Percentiles rank a stretch among this genome's conserved stretches.
Conservation (phyloP, 2,888 invertebrate species). For the Agriotes lineatus region DNA sequence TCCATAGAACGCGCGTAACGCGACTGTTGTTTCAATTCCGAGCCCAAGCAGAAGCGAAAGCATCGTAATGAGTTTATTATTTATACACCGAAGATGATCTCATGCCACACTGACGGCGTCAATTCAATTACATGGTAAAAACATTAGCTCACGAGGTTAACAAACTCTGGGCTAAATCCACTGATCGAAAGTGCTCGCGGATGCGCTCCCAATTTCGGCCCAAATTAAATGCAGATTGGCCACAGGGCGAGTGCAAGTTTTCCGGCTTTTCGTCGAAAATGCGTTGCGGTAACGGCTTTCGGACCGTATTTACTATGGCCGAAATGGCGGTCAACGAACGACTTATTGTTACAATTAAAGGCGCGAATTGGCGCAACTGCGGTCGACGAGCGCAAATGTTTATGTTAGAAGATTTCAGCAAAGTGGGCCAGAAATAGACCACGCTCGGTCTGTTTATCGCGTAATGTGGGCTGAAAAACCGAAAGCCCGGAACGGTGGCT, state of each 20-base stretch:
- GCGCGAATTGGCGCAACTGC: constrained; percentile 6
- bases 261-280: constrained; percentile 13
- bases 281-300: constrained; percentile 34
- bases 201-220: not conserved
- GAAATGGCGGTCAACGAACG: constrained; percentile 32
- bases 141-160: constrained; percentile 40
- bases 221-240: no score
- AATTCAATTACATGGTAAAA: constrained; percentile 44
- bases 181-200: constrained; percentile 25
- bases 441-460: no score
- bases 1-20: no score
- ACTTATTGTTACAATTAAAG: constrained; percentile 35
- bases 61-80: constrained; percentile 40
- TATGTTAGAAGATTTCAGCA: not conserved
- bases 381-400: constrained; percentile 1
- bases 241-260: not conserved
- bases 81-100: constrained; percentile 42
- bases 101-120: constrained; percentile 40
- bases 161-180: constrained; percentile 39
- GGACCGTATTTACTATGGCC: constrained; percentile 24
- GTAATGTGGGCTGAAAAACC: no score
- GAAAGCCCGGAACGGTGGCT: no score
- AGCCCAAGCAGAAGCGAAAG: constrained; percentile 23
- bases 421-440: no score
- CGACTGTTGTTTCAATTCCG: no score